Percentiles rank a stretch among this genome's conserved stretches.
phyloP scores from a whole-genome alignment of 2,888 invertebrate species.

The Callosobruchus maculatus region DNA sequence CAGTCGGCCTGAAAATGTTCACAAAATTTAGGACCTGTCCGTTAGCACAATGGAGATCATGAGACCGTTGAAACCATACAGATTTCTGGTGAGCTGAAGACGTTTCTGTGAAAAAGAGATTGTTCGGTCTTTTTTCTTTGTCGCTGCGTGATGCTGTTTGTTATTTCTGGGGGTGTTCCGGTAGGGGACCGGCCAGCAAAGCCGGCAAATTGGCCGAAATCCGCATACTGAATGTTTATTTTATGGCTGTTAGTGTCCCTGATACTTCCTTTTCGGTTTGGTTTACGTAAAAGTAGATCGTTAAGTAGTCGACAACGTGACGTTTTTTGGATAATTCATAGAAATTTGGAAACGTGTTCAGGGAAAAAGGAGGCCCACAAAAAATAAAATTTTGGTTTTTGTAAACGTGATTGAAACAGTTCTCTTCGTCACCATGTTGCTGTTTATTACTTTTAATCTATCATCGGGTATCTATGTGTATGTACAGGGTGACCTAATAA shows the following conservation, averaged over 20 bases:
- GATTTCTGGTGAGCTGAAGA: constrained; percentile 21
- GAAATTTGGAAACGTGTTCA: no score
- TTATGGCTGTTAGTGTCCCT: background rate
- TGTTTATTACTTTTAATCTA: no score
- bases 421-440: no score
- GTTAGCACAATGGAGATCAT: constrained; percentile 35
- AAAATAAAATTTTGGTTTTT: no score
- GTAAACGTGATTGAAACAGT: no score
- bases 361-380: no score
- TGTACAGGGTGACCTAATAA: no score
- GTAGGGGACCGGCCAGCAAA: constrained; percentile 33
- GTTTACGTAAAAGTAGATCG: background rate
- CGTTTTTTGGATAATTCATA: no score
- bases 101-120: constrained; percentile 27
- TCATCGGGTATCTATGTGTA: no score
- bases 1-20: background rate
- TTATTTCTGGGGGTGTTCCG: constrained; percentile 42
- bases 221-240: constrained; percentile 10
- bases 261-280: background rate
- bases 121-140: constrained; percentile 12
- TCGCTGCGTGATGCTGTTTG: constrained; percentile 26
- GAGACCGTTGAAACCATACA: constrained; percentile 35
- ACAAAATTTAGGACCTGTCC: constrained; percentile 25
- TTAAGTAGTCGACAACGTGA: background rate
- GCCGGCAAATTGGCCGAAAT: constrained; percentile 31